phyloP scores from a whole-genome alignment of 2,888 invertebrate genomes.

The Venusia cambrica region DNA sequence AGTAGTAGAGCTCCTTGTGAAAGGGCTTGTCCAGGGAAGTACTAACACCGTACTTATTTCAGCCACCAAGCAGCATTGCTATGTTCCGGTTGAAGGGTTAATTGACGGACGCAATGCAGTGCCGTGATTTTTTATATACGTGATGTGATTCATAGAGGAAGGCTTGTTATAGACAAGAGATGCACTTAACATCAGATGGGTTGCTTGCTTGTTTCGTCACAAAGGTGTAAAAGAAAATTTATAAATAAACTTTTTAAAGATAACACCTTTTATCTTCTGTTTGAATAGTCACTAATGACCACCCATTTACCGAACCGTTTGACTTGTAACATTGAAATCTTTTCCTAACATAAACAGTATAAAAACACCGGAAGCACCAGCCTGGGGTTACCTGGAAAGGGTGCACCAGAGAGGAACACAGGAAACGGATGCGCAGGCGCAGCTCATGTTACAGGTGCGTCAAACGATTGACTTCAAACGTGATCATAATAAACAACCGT shows the following conservation, averaged over 20 bases:
- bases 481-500: slow-evolving; percentile 32
- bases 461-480: slow-evolving; percentile 46
- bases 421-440: slow-evolving; percentile 68
- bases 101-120: too few relatives aligned
- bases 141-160: too few relatives aligned
- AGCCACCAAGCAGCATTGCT: too few relatives aligned
- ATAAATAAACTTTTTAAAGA: background rate
- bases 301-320: slow-evolving; percentile 8
- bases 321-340: slow-evolving; percentile 12
- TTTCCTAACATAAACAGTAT: slow-evolving; percentile 16
- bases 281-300: slow-evolving; percentile 16
- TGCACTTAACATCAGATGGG: too few relatives aligned
- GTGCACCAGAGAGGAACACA: slow-evolving; percentile 51
- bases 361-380: slow-evolving; percentile 42
- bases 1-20: too few relatives aligned
- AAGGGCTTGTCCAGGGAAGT: too few relatives aligned
- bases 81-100: too few relatives aligned
- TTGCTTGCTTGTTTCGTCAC: too few relatives aligned
- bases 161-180: too few relatives aligned
- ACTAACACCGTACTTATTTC: too few relatives aligned
- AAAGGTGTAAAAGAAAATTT: too few relatives aligned
- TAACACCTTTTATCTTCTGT: slow-evolving; percentile 6
- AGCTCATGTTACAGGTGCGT: slow-evolving; percentile 50
- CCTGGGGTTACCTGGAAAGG: slow-evolving; percentile 41
- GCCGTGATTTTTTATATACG: too few relatives aligned